These are phyloP conservation scores for Drosophila affinis DNA, from an alignment of 2,888 invertebrate species.

Conservation along the genomic window DNA sequence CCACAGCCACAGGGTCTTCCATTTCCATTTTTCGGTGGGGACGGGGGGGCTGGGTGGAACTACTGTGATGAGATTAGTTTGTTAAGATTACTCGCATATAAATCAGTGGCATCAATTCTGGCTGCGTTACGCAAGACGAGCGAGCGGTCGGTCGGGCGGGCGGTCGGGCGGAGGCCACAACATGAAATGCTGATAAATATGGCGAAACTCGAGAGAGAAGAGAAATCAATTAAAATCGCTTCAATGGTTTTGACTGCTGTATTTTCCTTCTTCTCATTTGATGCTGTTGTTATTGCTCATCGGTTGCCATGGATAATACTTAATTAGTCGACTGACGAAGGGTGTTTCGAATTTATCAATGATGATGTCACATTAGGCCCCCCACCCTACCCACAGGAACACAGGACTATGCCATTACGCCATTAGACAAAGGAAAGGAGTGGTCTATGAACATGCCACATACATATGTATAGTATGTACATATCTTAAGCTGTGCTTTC, in stretches of 20 bases:
- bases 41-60: slow-evolving; percentile 26
- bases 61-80: slow-evolving; percentile 62
- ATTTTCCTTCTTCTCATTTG: slow-evolving; percentile 19
- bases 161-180: slow-evolving; percentile 12
- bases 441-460: too few relatives aligned
- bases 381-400: neutral
- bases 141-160: slow-evolving; percentile 11
- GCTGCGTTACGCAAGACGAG: slow-evolving; percentile 33
- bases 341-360: slow-evolving; percentile 36
- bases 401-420: too few relatives aligned
- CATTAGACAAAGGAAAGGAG: too few relatives aligned
- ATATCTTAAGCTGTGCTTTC: slow-evolving; percentile 4
- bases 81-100: slow-evolving; percentile 47
- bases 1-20: neutral
- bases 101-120: slow-evolving; percentile 62
- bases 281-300: slow-evolving; percentile 29
- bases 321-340: neutral
- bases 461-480: too few relatives aligned
- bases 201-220: slow-evolving; percentile 30
- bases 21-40: too few relatives aligned
- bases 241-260: slow-evolving; percentile 42
- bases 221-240: slow-evolving; percentile 70
- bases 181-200: slow-evolving; percentile 35
- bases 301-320: slow-evolving; percentile 25
- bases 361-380: slow-evolving; percentile 30